These are phyloP conservation scores for Anguilla obscura DNA, from an alignment of 2,797 vertebrate species.

Conservation along the genomic window DNA sequence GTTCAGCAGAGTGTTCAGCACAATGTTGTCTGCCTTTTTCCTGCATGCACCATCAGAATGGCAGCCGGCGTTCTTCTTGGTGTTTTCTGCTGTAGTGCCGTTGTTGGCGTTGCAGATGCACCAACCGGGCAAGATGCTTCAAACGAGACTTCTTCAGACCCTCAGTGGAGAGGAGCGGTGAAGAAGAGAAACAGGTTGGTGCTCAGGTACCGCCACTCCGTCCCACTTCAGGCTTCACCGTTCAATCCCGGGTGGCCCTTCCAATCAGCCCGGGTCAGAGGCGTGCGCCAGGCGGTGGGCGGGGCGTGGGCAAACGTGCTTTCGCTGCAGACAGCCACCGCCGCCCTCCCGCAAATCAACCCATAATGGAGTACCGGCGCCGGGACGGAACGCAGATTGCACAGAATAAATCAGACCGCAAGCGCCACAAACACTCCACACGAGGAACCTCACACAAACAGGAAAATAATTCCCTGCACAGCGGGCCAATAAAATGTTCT, in stretches of 20 bases:
- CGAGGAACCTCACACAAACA: background rate
- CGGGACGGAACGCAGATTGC: background rate
- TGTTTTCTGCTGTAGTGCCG: background rate
- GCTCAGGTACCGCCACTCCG: background rate
- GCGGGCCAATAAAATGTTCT: background rate
- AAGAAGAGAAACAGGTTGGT: background rate
- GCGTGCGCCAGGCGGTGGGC: background rate
- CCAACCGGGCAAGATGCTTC: background rate
- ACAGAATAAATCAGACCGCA: background rate
- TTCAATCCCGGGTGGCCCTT: background rate
- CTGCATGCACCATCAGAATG: background rate
- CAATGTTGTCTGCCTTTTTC: background rate
- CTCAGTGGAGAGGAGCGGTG: background rate
- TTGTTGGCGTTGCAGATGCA: background rate
- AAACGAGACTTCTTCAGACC: background rate
- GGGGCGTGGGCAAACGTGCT: background rate
- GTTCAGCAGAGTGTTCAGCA: background rate
- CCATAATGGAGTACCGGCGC: background rate
- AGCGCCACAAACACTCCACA: background rate
- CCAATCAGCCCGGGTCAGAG: background rate
- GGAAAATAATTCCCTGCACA: background rate
- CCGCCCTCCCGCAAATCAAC: background rate
- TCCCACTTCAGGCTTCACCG: background rate
- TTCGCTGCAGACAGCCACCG: background rate
- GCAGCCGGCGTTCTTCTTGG: background rate